These are phyloP conservation scores for Drosophila ohnishii DNA, from an alignment of 1,140 invertebrate genomes.

Conservation along the genomic window DNA sequence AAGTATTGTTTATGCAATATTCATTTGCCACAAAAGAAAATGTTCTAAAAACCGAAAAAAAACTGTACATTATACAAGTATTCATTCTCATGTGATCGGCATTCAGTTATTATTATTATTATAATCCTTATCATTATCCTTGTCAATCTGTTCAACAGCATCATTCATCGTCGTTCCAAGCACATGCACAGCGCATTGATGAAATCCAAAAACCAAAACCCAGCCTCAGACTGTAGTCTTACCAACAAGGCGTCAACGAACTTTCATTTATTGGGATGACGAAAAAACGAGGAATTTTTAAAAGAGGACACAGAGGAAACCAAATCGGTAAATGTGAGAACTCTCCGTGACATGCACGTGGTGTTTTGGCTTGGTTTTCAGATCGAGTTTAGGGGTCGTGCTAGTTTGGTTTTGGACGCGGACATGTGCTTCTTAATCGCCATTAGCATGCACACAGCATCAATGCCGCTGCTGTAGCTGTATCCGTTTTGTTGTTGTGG, in stretches of 20 bases:
- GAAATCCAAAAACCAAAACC: constrained; percentile 46
- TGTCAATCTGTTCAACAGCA: constrained; percentile 55
- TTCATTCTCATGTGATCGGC: constrained; percentile 36
- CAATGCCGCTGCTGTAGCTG: constrained; percentile 24
- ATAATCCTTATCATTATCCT: constrained; percentile 58
- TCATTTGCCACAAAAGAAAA: constrained; percentile 51
- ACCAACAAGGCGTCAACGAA: constrained; percentile 27
- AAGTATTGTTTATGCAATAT: constrained; percentile 62
- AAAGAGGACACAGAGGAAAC: constrained; percentile 25
- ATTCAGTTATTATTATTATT: constrained; percentile 31
- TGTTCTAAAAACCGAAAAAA: constrained; percentile 73
- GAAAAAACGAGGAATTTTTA: constrained; percentile 30
- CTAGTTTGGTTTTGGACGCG: constrained; percentile 61
- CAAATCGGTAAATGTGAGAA: constrained; percentile 39
- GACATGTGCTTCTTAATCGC: constrained; percentile 42
- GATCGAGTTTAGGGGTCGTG: constrained; percentile 59
- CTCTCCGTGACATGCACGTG: constrained; percentile 9
- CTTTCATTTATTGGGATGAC: constrained; percentile 26
- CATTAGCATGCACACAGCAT: constrained; percentile 45
- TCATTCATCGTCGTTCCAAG: constrained; percentile 21
- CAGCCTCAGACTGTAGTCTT: constrained; percentile 27
- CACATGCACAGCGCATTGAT: constrained; percentile 34
- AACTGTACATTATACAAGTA: constrained; percentile 65
- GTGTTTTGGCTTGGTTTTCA: constrained; percentile 44
- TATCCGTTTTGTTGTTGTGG: constrained; percentile 34